Conservation (phyloP, 2,797 vertebrate genomes). For the Amblyraja radiata region DNA sequence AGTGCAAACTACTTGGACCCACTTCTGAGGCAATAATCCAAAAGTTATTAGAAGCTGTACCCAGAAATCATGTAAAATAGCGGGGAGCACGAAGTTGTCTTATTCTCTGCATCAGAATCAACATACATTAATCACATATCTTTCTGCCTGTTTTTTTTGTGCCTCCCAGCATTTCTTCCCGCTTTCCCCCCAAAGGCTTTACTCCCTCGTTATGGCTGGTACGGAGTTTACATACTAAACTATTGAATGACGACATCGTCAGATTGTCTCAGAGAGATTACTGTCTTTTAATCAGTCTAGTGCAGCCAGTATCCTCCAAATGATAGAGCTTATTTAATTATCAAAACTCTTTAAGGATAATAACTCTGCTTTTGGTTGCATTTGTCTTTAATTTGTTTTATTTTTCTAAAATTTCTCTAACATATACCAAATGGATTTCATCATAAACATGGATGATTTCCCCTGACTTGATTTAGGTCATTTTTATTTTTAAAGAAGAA, state of each 20-base stretch:
- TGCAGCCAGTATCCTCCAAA: not conserved
- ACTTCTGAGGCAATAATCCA: too few species aligned
- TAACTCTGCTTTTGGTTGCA: slow-evolving; percentile 13
- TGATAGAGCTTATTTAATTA: not conserved
- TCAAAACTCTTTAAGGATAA: not conserved
- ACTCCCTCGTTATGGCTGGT: not conserved
- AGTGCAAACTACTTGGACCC: too few species aligned
- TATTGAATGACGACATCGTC: not conserved
- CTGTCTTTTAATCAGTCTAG: not conserved
- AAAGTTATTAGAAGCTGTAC: too few species aligned
- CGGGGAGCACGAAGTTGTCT: not conserved
- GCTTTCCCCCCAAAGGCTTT: not conserved
- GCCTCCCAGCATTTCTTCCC: too few species aligned
- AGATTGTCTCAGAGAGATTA: not conserved
- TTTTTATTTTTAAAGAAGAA: slow-evolving; percentile 8
- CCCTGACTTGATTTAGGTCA: not conserved
- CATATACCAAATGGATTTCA: not conserved
- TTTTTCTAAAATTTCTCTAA: not conserved
- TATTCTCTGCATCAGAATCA: too few species aligned
- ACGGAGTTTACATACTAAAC: not conserved
- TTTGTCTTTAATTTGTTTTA: slow-evolving; percentile 14
- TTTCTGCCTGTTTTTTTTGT: too few species aligned
- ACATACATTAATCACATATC: too few species aligned
- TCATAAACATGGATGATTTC: not conserved
- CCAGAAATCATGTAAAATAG: not conserved